A percentile compares a stretch with the other conserved stretches of the same genome.
These are phyloP conservation scores for Epinotia nisella DNA, from an alignment of 2,888 invertebrate species.

Conservation along the genomic window DNA sequence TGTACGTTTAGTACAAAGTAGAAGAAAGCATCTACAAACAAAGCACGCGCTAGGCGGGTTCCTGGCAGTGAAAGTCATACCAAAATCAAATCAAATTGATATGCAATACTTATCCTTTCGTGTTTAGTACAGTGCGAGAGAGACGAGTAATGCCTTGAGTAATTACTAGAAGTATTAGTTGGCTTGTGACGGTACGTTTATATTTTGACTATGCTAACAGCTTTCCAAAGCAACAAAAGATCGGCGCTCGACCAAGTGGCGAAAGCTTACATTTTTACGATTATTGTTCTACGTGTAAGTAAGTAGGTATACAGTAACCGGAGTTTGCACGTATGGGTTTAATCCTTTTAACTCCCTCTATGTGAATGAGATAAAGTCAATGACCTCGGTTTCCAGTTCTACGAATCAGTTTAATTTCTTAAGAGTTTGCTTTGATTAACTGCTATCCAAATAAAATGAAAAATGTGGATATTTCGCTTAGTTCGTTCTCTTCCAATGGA, in stretches of 20 bases:
- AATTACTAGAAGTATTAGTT: too few species aligned
- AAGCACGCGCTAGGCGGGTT: too few species aligned
- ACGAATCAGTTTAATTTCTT: conserved; percentile 34
- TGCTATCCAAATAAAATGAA: conserved; percentile 11
- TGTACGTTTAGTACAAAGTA: too few species aligned
- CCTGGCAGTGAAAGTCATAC: too few species aligned
- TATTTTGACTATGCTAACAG: conserved; percentile 8
- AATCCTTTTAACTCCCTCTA: conserved; percentile 41
- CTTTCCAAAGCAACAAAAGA: conserved; percentile 32
- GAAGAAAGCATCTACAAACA: too few species aligned
- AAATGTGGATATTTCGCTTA: conserved; percentile 6
- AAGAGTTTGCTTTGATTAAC: conserved; percentile 32
- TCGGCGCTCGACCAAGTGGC: conserved; percentile 33
- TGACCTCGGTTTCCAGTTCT: conserved; percentile 18
- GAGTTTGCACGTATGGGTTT: conserved; percentile 28
- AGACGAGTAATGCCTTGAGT: too few species aligned
- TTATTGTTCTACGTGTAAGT: conserved; percentile 41
- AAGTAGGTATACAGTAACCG: conserved; percentile 28
- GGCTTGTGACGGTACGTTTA: not conserved
- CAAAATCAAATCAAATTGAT: too few species aligned
- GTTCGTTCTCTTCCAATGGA: not conserved
- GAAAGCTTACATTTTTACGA: conserved; percentile 41
- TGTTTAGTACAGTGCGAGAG: not conserved
- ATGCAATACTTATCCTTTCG: too few species aligned
- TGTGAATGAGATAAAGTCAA: conserved; percentile 25